Evolutionary conservation across 1,140 invertebrate genomes (phyloP).

Genomic region (Zaprionus nigranus): DNA sequence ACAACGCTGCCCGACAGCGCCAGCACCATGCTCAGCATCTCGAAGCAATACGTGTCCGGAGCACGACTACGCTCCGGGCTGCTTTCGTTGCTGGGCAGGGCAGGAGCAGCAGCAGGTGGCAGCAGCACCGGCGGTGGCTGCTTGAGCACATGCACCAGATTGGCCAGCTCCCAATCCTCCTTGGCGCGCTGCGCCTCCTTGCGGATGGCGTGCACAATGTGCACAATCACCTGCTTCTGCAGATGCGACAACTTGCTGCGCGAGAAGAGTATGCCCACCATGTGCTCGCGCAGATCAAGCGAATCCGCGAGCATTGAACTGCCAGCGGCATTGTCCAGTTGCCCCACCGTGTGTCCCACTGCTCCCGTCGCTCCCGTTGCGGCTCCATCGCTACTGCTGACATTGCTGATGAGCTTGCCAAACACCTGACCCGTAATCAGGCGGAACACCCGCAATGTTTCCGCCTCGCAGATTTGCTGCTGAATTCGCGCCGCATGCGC

Average conservation of each 20-base stretch:
- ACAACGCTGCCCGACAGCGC: constrained; percentile 97
- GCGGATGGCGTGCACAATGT: constrained; percentile 96
- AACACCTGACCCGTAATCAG: constrained; percentile 95
- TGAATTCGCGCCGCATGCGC: constrained; percentile 87
- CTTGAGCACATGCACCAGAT: constrained; percentile 74
- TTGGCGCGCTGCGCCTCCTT: constrained; percentile 93
- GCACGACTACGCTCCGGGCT: constrained; percentile 85
- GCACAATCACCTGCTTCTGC: constrained; percentile 97
- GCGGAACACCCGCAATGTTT: constrained; percentile 97
- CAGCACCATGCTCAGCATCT: constrained; percentile 97
- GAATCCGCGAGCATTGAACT: constrained; percentile 78
- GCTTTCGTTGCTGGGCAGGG: constrained; percentile 56
- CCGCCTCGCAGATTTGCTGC: constrained; percentile 94
- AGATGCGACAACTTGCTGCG: constrained; percentile 96
- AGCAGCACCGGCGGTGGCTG: constrained; percentile 50
- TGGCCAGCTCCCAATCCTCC: constrained; percentile 93
- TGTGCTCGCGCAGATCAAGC: constrained; percentile 95
- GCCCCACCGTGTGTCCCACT: constrained; percentile 13
- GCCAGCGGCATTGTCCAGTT: constrained; percentile 14
- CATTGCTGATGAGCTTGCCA: constrained; percentile 91
- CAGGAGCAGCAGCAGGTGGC: neutral
- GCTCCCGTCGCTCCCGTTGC: constrained; percentile 32
- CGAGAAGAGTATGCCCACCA: constrained; percentile 98
- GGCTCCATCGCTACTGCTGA: constrained; percentile 84
- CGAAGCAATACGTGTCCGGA: constrained; percentile 97